These are phyloP conservation scores for Drosophila kepulauana DNA, from an alignment of 1,140 invertebrate genomes.

Conservation along the genomic window DNA sequence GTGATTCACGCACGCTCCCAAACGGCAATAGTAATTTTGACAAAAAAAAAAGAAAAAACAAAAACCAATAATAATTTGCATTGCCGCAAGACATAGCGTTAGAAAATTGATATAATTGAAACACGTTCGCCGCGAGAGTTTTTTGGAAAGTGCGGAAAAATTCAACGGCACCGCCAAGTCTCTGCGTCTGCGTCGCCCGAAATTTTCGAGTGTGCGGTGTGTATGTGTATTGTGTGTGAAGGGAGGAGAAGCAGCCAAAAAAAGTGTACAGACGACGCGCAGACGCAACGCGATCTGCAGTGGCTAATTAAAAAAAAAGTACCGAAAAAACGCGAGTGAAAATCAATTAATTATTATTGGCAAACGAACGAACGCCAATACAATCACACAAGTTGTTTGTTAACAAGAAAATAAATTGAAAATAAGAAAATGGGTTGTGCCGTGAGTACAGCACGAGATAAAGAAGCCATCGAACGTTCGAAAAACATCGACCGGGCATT, in stretches of 20 bases:
- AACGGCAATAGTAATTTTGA: conserved; percentile 36
- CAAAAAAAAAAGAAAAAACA: conserved; percentile 31
- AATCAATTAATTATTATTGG: conserved; percentile 46
- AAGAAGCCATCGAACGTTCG: conserved; percentile 92
- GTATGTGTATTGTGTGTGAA: conserved; percentile 56
- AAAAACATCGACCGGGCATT: conserved; percentile 96
- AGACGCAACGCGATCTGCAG: conserved; percentile 71
- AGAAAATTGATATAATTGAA: conserved; percentile 36
- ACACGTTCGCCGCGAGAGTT: conserved; percentile 23
- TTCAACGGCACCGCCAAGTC: conserved; percentile 16
- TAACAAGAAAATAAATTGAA: conserved; percentile 41
- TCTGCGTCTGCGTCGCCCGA: conserved; percentile 41
- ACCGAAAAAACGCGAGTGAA: conserved; percentile 67
- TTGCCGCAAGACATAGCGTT: conserved; percentile 43
- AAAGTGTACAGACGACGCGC: conserved; percentile 82
- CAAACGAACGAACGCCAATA: conserved; percentile 41
- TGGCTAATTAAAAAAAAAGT: conserved; percentile 48
- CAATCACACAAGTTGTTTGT: conserved; percentile 31
- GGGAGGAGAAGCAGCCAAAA: conserved; percentile 58
- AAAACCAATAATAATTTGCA: conserved; percentile 40
- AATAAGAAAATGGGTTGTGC: conserved; percentile 91
- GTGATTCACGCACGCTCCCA: conserved; percentile 49
- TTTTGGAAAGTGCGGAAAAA: conserved; percentile 27
- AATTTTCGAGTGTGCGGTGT: conserved; percentile 35
- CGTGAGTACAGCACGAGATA: conserved; percentile 92